Base-by-base conservation (phyloP, 2,113 vertebrate genomes). In the Macrotus californicus region DNA sequence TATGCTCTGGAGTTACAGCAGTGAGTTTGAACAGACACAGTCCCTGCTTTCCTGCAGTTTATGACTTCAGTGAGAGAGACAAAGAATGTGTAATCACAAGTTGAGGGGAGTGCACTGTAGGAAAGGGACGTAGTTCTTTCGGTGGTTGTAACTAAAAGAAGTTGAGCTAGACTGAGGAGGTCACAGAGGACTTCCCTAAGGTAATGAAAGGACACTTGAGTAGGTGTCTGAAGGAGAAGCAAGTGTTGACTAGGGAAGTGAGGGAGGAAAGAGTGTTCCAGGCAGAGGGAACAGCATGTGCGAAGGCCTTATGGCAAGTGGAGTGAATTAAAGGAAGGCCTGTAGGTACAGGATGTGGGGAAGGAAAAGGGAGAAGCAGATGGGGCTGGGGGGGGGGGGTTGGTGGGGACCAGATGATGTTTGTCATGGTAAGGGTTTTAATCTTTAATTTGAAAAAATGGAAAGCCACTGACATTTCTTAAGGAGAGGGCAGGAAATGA, bases 401-500 rank as follows among this genome's bases (percentile, higher is more conserved):
- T 14, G 6, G 24, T 13, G 41, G 66, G 19, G 21, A 21, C 54
- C 59, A 79, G 72, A 13, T 43, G 91, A 52, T 34, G 48, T 70
- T 91, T 54, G 31, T 64, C 11, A 0, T 36, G 5, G 21, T 72
- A 43, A 87, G 43, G 52, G 72, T 83, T 79, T 72, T 41, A 46
- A 72, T n/a, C 50, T 22, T 93, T 82, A 72, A 80, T 67, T 92
- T 69, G 46, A 94, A 54, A 72, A 52, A 59, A 9, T 54, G 56
- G 76, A 86, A 83, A 92, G 83, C 54, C 56, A 50, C 36, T 83
- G 79, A 46, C 59, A 61, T 93, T 76, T 80, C 67, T 81, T 59
- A 90, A 59, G 41, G 43, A 66, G 26, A 89, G 73, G 64, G 9
- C 81, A 92, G 76, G 85, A 90, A 95, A 66, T 93, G 90, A 69